Conservation (phyloP, 2,113 vertebrate genomes). For the Hippocampus mohnikei region DNA sequence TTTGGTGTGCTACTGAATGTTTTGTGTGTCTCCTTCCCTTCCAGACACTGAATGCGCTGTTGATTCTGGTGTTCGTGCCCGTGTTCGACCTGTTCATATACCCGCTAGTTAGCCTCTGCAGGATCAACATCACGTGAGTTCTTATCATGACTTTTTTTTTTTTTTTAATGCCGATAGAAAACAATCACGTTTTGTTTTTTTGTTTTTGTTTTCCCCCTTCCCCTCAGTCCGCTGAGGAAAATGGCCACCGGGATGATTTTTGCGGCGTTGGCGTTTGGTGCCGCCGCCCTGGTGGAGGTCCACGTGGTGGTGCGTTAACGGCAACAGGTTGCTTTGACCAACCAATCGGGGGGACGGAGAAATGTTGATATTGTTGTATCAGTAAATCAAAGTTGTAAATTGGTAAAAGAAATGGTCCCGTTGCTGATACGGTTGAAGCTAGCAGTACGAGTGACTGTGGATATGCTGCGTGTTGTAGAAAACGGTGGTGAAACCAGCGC, state of each 20-base stretch:
- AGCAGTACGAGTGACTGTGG: not conserved
- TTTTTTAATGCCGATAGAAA: not conserved
- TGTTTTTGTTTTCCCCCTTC: not conserved
- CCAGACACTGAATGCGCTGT: constrained; percentile 90
- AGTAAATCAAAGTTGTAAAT: not conserved
- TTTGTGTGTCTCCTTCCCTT: constrained; percentile 16
- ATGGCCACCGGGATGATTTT: constrained; percentile 91
- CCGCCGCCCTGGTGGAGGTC: constrained; percentile 85
- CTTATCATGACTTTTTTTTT: not conserved
- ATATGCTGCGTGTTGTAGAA: constrained; percentile 66
- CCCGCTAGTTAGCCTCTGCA: constrained; percentile 81
- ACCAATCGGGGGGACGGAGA: not conserved
- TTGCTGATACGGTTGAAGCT: not conserved
- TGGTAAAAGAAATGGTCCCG: not conserved
- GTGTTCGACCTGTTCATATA: constrained; percentile 91
- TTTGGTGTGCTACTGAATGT: constrained; percentile 25
- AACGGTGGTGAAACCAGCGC: constrained; percentile 72
- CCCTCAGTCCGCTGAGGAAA: constrained; percentile 84
- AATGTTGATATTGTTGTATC: not conserved
- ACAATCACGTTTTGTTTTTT: not conserved
- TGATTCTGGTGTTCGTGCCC: constrained; percentile 92
- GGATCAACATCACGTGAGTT: constrained; percentile 88
- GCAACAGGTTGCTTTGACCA: not conserved
- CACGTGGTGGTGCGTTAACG: constrained; percentile 80
- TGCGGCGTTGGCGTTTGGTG: constrained; percentile 84